Base-by-base conservation (phyloP, 1,140 invertebrate species). In the Drosophila equinoxialis region DNA sequence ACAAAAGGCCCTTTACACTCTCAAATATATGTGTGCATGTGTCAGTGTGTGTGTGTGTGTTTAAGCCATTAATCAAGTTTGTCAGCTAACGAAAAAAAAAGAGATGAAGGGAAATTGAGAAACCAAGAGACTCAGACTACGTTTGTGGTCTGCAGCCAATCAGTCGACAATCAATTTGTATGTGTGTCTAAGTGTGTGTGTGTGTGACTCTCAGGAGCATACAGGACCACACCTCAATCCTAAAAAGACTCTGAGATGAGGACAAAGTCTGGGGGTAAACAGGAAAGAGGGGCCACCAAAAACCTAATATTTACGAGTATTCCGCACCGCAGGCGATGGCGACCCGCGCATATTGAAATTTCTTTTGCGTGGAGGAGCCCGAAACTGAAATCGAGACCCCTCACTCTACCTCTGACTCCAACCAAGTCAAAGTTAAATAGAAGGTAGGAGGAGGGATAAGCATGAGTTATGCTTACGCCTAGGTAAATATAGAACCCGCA, bases 401-500 rank as follows among this genome's bases (percentile, higher is more conserved):
- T 6, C 6, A 39, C 23, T 35, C 55, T 30, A 30, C 51, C 33
- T 35, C 6, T 8, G 2, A 35, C 23, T 4, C 23, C 23, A 3
- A 6, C 30, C 0, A 17, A 6, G 30, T 10, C 35, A 45, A 11
- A 5, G 39, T 13, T 41, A 59, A 20, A 17, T 2, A 10, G 20
- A 45, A 35, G 30, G 20, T 55, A 17, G 35, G 13, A 45, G 23
- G 30, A 10, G 62, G 73, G 69, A 82, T 89, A 83, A 87, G 80
- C 84, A 87, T 87, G 83, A 87, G 73, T 87, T 83, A 86, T 86
- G 83, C 71, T 45, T 57, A 77, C 65, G 77, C 63, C 63, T 89
- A 87, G 84, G 77, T 87, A 87, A 89, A 89, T 87, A 87, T 87
- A 87, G 84, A 87, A 74, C 83, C 83, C 84, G 84, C 83, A 89